phyloP scores from a whole-genome alignment of 2,888 invertebrate species.

The Andrena flavipes region DNA sequence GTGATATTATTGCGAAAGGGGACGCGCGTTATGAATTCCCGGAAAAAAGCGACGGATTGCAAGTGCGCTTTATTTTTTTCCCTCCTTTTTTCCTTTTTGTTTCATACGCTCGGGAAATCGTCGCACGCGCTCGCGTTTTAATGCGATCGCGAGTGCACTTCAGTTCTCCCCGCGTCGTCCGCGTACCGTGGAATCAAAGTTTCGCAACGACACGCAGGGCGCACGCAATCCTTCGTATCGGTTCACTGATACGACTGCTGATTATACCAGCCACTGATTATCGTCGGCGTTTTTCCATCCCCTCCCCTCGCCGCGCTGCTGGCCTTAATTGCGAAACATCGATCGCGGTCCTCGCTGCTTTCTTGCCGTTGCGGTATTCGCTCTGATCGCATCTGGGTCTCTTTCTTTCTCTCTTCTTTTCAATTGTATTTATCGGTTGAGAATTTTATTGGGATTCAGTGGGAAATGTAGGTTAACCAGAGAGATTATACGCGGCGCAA shows the following conservation, averaged over 20 bases:
- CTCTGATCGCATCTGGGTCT: background rate
- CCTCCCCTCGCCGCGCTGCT: background rate
- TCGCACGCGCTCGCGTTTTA: slow-evolving; percentile 15
- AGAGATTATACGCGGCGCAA: too few relatives aligned
- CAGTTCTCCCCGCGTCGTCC: background rate
- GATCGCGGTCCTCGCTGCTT: slow-evolving; percentile 1
- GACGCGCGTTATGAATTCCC: slow-evolving; percentile 57
- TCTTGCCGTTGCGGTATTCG: background rate
- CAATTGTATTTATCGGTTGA: background rate
- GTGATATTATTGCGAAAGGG: slow-evolving; percentile 55
- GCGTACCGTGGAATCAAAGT: background rate
- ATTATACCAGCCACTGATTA: slow-evolving; percentile 6
- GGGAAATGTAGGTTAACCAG: background rate
- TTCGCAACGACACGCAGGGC: background rate
- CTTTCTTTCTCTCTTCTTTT: background rate
- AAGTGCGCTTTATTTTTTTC: background rate
- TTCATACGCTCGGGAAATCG: background rate
- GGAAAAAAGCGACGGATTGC: slow-evolving; percentile 12
- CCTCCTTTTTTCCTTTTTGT: too few relatives aligned
- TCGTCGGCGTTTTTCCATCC: background rate
- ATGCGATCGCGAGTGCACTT: slow-evolving; percentile 33
- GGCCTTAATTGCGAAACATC: slow-evolving; percentile 8
- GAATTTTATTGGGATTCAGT: background rate
- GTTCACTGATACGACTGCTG: background rate
- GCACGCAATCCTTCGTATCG: slow-evolving; percentile 8